Base-by-base conservation (phyloP, 2,113 vertebrate genomes). In the Anarrhichthys ocellatus region DNA sequence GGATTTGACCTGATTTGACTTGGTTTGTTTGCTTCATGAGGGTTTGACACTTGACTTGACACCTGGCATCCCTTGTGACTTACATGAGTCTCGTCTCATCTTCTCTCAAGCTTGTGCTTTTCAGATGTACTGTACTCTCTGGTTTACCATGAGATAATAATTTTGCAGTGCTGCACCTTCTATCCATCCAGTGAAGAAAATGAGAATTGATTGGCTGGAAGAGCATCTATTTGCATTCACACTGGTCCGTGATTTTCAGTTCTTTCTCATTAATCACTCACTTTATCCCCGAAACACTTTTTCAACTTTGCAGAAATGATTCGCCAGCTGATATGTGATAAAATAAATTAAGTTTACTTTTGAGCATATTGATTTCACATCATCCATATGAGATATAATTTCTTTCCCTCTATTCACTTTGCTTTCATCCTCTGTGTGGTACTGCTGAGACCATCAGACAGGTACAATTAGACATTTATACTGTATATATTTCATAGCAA, bases 181-280 rank as follows among this genome's bases (percentile, higher is more conserved):
- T 63, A 74, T 83, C 64, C 56, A 76, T 84, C 74, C 65, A 68
- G 62, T 50, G 42, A 77, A 46, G 82, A 88, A 87, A 89, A 85
- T 90, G 56, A 87, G 48, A 80, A 88, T 91, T 84, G 83, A 91
- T 91, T 85, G 69, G 76, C 52, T 67, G 14, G 50, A 81, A 24
- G 76, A 84, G 44, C 54, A 66, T 63, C 64, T 52, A 87, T 89
- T 89, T 91, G 68, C 72, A 89, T 87, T 85, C 63, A 66, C 71
- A 50, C 64, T 52, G 29, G 20, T 73, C 64, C 58, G 44, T 62
- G 68, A 72, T 68, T 83, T 82, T 38, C 36, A 86, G 59, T 73
- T 78, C 71, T 81, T 71, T 48, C 54, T 73, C 82, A 89, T 92
- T 77, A 70, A 89, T 92, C 59, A 61, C 22, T 88, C 72, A 68